Base-by-base conservation (phyloP, 2,797 vertebrate species). In the Eupleurogrammus muticus region DNA sequence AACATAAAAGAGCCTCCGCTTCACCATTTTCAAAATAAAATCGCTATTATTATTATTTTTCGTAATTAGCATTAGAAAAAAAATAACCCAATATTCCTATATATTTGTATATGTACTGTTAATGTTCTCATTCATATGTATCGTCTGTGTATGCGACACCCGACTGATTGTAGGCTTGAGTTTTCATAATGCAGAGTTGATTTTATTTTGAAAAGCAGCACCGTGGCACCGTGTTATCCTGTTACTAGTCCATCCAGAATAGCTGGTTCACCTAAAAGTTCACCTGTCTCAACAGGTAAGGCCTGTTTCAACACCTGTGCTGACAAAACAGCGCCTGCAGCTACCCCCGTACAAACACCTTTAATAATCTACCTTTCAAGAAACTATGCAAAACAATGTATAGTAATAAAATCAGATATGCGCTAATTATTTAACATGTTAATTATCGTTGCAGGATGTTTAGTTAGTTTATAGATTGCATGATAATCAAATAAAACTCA, bases 151-250 rank as follows among this genome's bases (percentile, higher is more conserved):
- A 23, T 1, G 44, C 0, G 5, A 6, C 7, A 19, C 5, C 1
- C 23, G 5, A n/a, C 19, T 36, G 0, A 9, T 4, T 19, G 0
- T 0, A 0, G 13, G 40, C 16, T 14, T 42, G 5, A 1, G 0
- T 1, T 14, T 68, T 9, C 10, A 8, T 32, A 44, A 19, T 14
- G 16, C 9, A 11, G 1, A 7, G 4, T 67, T 0, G 5, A 11
- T 49, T 80, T 88, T 87, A 85, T 83, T 90, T 80, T 86, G 81
- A 81, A n/a, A 88, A 71, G 38, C 1, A 42, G 2, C 2, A 5
- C 2, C 0, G 2, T 32, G 6, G 28, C 28, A 28, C 28, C 28
- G 9, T 17, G 20, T 42, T 20, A 17, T 11, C 20, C 16, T 28
- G 5, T 28, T 28, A 28, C 28, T 3, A 28, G 2, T 7, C 56